Base-by-base conservation (phyloP, 2,797 vertebrate genomes). In the Linurgus olivaceus region DNA sequence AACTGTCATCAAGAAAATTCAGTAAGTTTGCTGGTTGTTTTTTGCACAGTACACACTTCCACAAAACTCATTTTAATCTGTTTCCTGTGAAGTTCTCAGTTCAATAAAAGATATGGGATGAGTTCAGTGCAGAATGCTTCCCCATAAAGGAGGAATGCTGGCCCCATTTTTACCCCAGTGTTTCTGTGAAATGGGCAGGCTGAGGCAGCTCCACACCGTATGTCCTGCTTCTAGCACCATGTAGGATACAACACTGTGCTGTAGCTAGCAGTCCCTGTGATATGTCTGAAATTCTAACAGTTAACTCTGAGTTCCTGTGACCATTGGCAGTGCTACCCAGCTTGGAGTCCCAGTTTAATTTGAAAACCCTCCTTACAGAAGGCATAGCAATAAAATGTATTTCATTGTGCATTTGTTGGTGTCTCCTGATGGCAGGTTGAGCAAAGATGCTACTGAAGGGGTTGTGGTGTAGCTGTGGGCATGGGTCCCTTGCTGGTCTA, bases 21-120 rank as follows among this genome's bases (percentile, higher is more conserved):
- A 29, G 98, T 98, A 95, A 98, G 98, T 97, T 59, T 67, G 13
- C 24, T 9, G 2, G 28, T 52, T 21, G 4, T 3, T 57, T 91
- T 77, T 86, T 71, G 35, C 45, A 52, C 12, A 37, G 18, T 25
- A 17, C 8, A 5, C 21, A 15, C 13, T 92, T 73, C 55, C 59
- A 52, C 29, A 71, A 10, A 45, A 7, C 6, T 16, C 13, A n/a
- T 86, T 80, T 62, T 62, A 62, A 76, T 61, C 33, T 57, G 11
- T 74, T 90, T 54, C 19, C 37, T 4, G 4, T 7, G 8, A 63
- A 57, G 24, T 55, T n/a, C 26, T 65, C 31, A 17, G 20, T 58
- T 73, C 59, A 66, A 9, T 48, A 58, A 47, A 74, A 31, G 6
- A 44, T 57, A 57, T 17, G 37, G 13, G n/a, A 42, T 68, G 21